These are phyloP conservation scores for Zapus hudsonius DNA, from an alignment of 2,113 vertebrate species.

Conservation along the genomic window DNA sequence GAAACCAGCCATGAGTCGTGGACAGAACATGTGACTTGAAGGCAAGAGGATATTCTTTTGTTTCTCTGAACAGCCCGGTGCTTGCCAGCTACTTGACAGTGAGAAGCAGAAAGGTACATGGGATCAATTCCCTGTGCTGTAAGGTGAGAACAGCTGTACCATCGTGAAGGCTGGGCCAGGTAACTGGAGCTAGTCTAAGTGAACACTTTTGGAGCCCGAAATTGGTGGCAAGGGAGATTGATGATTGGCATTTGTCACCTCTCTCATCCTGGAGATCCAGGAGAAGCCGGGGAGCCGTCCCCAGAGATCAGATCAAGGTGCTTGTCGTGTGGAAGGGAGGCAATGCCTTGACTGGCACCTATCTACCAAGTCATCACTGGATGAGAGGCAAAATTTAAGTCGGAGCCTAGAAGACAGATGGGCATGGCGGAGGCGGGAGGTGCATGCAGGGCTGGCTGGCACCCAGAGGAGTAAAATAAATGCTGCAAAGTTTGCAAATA, in stretches of 20 bases:
- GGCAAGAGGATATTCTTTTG: fast-evolving
- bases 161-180: fast-evolving
- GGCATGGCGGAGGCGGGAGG: fast-evolving
- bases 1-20: fast-evolving
- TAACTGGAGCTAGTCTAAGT: fast-evolving
- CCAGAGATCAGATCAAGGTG: neutral
- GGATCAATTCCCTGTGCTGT: neutral
- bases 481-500: too few species aligned
- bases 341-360: fast-evolving
- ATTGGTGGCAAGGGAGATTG: neutral
- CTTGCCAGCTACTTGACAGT: fast-evolving
- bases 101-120: fast-evolving
- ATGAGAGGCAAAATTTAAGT: too few species aligned
- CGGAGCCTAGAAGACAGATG: too few species aligned
- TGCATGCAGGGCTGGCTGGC: fast-evolving
- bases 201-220: too few species aligned
- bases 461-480: neutral
- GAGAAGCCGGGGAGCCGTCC: too few species aligned
- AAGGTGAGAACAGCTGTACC: fast-evolving
- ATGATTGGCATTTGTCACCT: neutral
- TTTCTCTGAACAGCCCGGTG: fast-evolving
- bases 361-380: fast-evolving
- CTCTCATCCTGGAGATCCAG: neutral
- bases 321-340: fast-evolving
- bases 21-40: fast-evolving